Percentiles rank a stretch among this genome's conserved stretches.
Evolutionary conservation across 2,888 invertebrate species (phyloP).

Genomic region (Tiphia femorata): DNA sequence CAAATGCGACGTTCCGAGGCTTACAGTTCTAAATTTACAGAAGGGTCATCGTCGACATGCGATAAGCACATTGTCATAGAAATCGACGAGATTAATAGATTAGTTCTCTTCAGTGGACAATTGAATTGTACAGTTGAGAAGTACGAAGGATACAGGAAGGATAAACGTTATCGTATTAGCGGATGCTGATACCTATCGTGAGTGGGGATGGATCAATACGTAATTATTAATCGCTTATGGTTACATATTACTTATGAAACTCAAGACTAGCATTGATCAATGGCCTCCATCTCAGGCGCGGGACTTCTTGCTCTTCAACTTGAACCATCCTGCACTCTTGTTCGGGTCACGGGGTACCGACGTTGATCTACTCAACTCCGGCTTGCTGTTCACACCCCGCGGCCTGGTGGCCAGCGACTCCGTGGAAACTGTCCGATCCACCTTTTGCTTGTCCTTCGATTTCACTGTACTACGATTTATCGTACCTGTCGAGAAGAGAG

Average conservation of each 20-base stretch:
- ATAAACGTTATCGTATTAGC: constrained; percentile 21
- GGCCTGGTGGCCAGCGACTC: constrained; percentile 74
- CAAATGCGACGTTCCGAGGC: too few relatives aligned
- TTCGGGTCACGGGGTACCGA: constrained; percentile 81
- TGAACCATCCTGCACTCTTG: constrained; percentile 82
- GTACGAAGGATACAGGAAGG: constrained; percentile 17
- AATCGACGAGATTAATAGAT: constrained; percentile 9
- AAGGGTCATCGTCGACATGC: too few relatives aligned
- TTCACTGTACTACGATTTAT: constrained; percentile 65
- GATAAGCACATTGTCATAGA: constrained; percentile 2
- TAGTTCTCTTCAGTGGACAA: too few relatives aligned
- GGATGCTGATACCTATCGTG: constrained; percentile 1
- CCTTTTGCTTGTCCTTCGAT: constrained; percentile 66
- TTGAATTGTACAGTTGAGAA: constrained; percentile 3
- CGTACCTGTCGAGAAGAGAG: constrained; percentile 51
- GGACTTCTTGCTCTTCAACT: constrained; percentile 72
- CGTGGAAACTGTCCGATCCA: constrained; percentile 71
- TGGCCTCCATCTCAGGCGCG: constrained; percentile 64
- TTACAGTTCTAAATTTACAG: too few relatives aligned
- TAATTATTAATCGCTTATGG: constrained; percentile 34
- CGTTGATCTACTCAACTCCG: constrained; percentile 75
- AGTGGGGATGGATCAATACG: constrained; percentile 18
- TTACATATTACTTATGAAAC: constrained; percentile 59
- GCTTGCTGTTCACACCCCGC: constrained; percentile 58
- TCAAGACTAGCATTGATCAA: constrained; percentile 68